A percentile compares a stretch with the other conserved stretches of the same genome.
Evolutionary conservation across 1,140 invertebrate species (phyloP).

Genomic region (Drosophila bocqueti): DNA sequence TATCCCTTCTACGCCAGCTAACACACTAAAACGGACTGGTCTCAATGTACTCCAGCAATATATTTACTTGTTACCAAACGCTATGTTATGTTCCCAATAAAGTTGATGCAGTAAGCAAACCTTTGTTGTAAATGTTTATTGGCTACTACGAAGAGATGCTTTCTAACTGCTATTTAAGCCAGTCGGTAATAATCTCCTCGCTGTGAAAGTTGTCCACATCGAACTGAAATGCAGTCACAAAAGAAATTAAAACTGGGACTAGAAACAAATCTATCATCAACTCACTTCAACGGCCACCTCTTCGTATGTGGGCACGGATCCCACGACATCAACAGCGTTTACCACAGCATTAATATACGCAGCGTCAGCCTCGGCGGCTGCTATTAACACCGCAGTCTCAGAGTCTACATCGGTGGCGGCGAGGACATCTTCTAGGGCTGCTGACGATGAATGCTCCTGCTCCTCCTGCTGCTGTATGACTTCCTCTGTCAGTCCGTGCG

Average conservation of each 20-base stretch:
- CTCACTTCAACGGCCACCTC: constrained; percentile 40
- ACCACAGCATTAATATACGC: constrained; percentile 49
- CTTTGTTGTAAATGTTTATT: constrained; percentile 9
- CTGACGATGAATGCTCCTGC: neutral
- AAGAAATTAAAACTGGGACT: neutral
- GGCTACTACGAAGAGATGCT: neutral
- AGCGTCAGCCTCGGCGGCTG: constrained; percentile 63
- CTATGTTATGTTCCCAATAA: constrained; percentile 64
- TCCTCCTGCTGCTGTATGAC: constrained; percentile 4
- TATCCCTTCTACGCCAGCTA: constrained; percentile 37
- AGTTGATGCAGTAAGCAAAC: constrained; percentile 32
- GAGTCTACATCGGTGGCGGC: constrained; percentile 19
- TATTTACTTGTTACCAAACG: constrained; percentile 61
- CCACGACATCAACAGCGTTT: constrained; percentile 40
- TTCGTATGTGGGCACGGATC: constrained; percentile 47
- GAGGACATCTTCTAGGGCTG: neutral
- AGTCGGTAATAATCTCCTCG: constrained; percentile 82
- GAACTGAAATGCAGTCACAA: constrained; percentile 51
- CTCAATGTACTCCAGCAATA: constrained; percentile 60
- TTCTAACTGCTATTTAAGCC: constrained; percentile 55
- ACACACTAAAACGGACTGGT: constrained; percentile 58
- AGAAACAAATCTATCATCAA: neutral
- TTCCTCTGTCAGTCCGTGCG: constrained; percentile 84
- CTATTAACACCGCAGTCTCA: constrained; percentile 69
- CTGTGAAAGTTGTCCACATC: constrained; percentile 71